These are phyloP conservation scores for Mythimna albipuncta DNA, from an alignment of 2,888 invertebrate genomes.

Conservation along the genomic window DNA sequence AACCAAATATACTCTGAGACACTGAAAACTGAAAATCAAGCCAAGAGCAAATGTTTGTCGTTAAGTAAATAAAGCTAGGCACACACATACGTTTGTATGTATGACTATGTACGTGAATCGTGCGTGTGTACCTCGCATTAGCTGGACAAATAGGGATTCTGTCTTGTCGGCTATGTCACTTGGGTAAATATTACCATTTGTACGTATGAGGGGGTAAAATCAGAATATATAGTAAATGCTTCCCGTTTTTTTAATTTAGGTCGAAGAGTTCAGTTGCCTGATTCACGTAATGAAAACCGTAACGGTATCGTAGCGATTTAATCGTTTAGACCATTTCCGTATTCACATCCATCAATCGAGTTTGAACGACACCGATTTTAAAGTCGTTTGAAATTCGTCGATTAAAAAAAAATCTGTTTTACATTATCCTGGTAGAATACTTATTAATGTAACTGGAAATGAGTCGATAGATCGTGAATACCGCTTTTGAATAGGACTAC, in stretches of 20 bases:
- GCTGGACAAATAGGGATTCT: constrained; percentile 69
- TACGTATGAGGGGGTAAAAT: constrained; percentile 46
- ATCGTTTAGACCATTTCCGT: too few relatives aligned
- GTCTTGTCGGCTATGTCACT: constrained; percentile 54
- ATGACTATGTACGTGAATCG: constrained; percentile 29
- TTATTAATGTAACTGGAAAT: too few relatives aligned
- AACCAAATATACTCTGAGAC: constrained; percentile 13
- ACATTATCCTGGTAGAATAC: too few relatives aligned
- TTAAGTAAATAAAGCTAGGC: constrained; percentile 47
- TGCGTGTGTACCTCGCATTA: constrained; percentile 65
- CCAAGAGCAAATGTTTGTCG: constrained; percentile 36
- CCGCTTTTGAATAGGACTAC: too few relatives aligned
- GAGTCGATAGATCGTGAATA: too few relatives aligned
- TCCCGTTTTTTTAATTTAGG: constrained; percentile 25
- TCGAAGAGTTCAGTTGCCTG: too few relatives aligned
- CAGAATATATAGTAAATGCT: constrained; percentile 14
- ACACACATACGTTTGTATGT: constrained; percentile 26
- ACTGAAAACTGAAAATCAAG: constrained; percentile 50
- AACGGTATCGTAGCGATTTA: too few relatives aligned
- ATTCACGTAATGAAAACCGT: too few relatives aligned
- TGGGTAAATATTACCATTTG: constrained; percentile 56
- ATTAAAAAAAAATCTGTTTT: too few relatives aligned
- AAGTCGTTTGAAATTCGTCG: too few relatives aligned
- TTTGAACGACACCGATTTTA: too few relatives aligned
- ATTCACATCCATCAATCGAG: too few relatives aligned